Evolutionary conservation across 2,113 vertebrate species (phyloP).

Genomic region (Boulengerochromis microlepis): DNA sequence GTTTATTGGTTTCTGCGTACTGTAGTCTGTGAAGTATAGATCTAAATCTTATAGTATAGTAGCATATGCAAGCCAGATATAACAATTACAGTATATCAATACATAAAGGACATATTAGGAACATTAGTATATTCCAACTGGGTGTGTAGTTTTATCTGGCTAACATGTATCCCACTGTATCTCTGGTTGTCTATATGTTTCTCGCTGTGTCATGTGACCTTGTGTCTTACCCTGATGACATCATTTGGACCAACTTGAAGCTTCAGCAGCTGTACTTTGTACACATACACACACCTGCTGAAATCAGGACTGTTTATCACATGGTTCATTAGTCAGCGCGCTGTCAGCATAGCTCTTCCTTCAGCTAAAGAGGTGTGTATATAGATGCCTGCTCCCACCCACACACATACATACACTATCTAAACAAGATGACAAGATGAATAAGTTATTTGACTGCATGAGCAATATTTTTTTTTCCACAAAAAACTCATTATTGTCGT

Average conservation of each 20-base stretch:
- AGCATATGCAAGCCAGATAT: not conserved
- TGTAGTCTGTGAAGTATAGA: not conserved
- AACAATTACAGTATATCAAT: not conserved
- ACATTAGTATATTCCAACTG: not conserved
- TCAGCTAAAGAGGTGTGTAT: not conserved
- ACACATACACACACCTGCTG: constrained; percentile 23
- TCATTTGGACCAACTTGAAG: not conserved
- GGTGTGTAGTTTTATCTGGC: not conserved
- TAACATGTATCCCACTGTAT: not conserved
- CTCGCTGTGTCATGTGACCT: not conserved
- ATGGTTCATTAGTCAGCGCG: constrained; percentile 18
- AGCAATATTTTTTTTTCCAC: not conserved
- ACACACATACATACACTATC: not conserved
- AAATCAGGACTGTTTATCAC: constrained; percentile 37
- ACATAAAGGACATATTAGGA: not conserved
- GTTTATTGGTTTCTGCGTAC: not conserved
- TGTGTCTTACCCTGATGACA: constrained; percentile 16
- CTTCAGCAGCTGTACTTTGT: constrained; percentile 32
- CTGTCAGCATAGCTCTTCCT: constrained; percentile 14
- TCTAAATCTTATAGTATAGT: not conserved
- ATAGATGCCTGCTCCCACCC: not conserved
- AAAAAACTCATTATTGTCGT: not conserved
- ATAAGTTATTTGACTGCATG: not conserved
- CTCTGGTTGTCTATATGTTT: not conserved
- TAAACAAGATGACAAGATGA: not conserved